Conservation (phyloP, 2,888 invertebrate genomes). For the Cremastinae sp. region DNA sequence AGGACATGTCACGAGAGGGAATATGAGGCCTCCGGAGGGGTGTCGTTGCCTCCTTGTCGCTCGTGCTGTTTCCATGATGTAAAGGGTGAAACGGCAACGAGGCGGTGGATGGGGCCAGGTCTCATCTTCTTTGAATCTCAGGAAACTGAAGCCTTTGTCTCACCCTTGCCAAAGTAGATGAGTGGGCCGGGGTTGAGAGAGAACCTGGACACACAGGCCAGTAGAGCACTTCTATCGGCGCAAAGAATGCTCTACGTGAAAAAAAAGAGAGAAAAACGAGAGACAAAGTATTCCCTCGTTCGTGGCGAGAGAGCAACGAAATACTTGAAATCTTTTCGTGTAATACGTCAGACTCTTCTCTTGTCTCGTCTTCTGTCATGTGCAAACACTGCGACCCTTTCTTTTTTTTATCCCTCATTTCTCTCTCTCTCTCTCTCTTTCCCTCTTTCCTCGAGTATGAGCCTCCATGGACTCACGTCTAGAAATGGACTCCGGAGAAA, state of each 20-base stretch:
- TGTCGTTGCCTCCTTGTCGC: conserved; percentile 8
- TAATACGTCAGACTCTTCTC: conserved; percentile 36
- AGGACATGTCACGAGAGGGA: conserved; percentile 38
- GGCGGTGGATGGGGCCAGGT: conserved; percentile 63
- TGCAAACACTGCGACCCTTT: conserved; percentile 50
- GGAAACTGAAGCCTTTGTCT: conserved; percentile 76
- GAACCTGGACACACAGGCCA: conserved; percentile 53
- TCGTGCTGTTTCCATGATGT: too few species aligned
- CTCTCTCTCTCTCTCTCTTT: conserved; percentile 1
- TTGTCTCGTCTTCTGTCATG: conserved; percentile 38
- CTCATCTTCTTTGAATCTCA: conserved; percentile 75
- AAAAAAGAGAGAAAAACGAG: conserved; percentile 11
- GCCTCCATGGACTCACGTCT: conserved; percentile 31
- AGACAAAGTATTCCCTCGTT: conserved; percentile 28
- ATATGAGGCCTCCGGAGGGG: conserved; percentile 30
- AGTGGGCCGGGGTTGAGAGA: conserved; percentile 70
- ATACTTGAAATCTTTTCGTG: conserved; percentile 58
- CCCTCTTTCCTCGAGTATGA: conserved; percentile 21
- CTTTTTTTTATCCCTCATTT: conserved; percentile 3
- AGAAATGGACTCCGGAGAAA: conserved; percentile 8
- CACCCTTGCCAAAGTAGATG: conserved; percentile 73
- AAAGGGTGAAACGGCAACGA: conserved; percentile 19
- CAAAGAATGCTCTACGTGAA: conserved; percentile 44
- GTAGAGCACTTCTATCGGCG: conserved; percentile 47
- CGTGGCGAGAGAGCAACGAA: conserved; percentile 46